Percentiles rank a stretch among this genome's conserved stretches.
Evolutionary conservation across 35 echinoderm and acorn worm species (phyloP).

Genomic region (Lytechinus variegatus): DNA sequence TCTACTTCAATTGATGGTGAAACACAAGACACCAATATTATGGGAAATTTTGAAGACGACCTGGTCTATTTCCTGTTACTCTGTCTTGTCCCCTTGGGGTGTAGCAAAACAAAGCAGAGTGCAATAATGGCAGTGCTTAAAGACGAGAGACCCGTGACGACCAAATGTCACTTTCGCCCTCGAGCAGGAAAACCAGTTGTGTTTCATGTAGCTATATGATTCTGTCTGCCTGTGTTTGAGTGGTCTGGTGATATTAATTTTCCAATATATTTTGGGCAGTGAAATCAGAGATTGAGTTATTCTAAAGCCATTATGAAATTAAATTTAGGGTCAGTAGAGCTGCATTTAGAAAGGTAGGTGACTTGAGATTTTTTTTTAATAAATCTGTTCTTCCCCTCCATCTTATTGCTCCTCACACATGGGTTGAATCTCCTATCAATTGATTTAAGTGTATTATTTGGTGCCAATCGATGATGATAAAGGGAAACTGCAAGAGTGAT

Average conservation of each 20-base stretch:
- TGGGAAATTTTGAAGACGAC: not conserved
- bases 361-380: no score
- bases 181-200: not conserved
- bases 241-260: not conserved
- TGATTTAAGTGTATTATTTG: no score
- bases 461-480: no score
- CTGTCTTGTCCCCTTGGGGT: not conserved
- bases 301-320: not conserved
- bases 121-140: not conserved
- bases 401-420: no score
- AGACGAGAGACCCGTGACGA: not conserved
- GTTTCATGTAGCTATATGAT: not conserved
- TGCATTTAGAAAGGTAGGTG: no score
- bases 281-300: not conserved
- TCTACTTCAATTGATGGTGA: not conserved
- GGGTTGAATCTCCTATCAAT: no score
- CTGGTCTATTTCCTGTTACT: not conserved
- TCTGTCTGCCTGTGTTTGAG: not conserved
- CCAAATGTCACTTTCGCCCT: not conserved
- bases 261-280: not conserved
- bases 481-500: no score
- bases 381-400: no score
- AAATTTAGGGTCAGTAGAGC: no score
- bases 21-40: not conserved
- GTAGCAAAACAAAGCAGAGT: not conserved